These are phyloP conservation scores for Hemichromis elongatus DNA, from an alignment of 2,113 vertebrate species.

Conservation along the genomic window DNA sequence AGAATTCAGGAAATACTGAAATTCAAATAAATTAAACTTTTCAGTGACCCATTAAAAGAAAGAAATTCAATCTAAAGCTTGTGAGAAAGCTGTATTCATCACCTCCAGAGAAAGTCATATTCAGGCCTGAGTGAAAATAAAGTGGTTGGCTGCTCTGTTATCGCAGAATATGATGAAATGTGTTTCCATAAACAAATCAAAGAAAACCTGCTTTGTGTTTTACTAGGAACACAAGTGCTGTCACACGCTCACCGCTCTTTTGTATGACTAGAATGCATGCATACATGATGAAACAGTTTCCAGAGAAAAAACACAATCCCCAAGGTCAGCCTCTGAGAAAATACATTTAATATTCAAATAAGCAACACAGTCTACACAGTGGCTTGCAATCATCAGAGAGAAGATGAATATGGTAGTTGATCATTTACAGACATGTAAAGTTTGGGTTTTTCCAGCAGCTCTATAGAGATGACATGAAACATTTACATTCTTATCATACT, in stretches of 20 bases:
- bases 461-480: background rate
- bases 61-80: background rate
- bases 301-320: background rate
- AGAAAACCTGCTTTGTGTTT: background rate
- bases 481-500: slow-evolving; percentile 19
- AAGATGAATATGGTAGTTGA: background rate
- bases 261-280: background rate
- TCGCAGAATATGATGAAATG: background rate
- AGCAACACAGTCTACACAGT: slow-evolving; percentile 18
- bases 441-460: background rate
- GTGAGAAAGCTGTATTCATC: background rate
- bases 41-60: background rate
- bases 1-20: background rate
- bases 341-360: slow-evolving; percentile 66
- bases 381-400: slow-evolving; percentile 33
- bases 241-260: background rate
- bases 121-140: background rate
- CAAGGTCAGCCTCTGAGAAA: slow-evolving; percentile 50
- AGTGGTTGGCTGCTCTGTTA: background rate
- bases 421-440: slow-evolving; percentile 14
- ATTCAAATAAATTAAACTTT: background rate
- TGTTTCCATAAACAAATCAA: background rate
- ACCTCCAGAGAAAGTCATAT: background rate
- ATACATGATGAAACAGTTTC: background rate
- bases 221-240: background rate